These are phyloP conservation scores for Syrmaticus mikado DNA, from an alignment of 2,113 vertebrate genomes.

Conservation along the genomic window DNA sequence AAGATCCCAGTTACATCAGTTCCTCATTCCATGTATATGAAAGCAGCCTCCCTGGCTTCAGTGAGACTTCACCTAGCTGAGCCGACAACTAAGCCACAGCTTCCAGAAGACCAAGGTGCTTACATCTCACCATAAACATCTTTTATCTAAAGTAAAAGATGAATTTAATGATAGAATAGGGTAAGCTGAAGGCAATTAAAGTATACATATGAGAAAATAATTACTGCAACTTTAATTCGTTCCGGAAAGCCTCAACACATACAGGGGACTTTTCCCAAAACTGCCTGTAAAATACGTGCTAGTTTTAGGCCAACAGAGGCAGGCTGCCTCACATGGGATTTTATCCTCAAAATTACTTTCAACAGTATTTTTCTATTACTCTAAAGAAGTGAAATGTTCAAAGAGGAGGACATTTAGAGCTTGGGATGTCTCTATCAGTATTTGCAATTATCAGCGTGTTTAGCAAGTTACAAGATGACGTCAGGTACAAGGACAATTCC, in stretches of 20 bases:
- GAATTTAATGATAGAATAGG: neutral
- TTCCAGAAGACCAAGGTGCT: neutral
- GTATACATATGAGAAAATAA: neutral
- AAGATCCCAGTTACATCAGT: neutral
- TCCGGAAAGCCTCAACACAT: neutral
- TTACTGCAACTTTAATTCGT: neutral
- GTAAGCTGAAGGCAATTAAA: neutral
- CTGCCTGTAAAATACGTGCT: neutral
- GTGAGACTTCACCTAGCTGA: rapidly evolving
- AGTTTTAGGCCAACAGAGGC: neutral
- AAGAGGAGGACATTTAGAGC: neutral
- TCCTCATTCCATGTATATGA: neutral
- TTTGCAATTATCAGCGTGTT: neutral
- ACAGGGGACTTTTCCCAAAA: neutral
- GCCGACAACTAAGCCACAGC: neutral
- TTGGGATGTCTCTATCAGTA: neutral
- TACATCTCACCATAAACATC: rapidly evolving
- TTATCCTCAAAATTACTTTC: neutral
- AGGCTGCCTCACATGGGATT: neutral
- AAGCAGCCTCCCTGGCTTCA: neutral
- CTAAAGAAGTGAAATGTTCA: neutral
- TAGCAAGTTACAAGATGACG: neutral
- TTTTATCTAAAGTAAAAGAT: neutral
- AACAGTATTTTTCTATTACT: neutral
- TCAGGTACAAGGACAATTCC: neutral